Percentiles rank a stretch among this genome's conserved stretches.
Conservation (phyloP, 2,888 invertebrate genomes). For the Callyntrura sp. region DNA sequence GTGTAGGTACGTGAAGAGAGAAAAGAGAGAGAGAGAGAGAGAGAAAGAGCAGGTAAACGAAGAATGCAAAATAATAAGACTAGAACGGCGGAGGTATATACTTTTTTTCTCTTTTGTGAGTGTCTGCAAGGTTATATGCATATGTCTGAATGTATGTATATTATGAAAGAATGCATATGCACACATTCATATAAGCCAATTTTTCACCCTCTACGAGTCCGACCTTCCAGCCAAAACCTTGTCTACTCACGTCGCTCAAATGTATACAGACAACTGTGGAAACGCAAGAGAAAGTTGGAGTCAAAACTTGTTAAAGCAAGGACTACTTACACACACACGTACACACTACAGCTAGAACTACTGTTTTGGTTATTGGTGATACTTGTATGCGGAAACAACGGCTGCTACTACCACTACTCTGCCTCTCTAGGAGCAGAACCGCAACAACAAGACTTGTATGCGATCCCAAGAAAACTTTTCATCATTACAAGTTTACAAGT, state of each 20-base stretch:
- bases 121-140: neutral
- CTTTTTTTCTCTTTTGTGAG: conserved; percentile 15
- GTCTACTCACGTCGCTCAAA: conserved; percentile 17
- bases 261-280: conserved; percentile 45
- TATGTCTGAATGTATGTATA: neutral
- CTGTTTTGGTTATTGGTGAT: neutral
- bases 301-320: conserved; percentile 40
- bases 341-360: neutral
- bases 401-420: conserved; percentile 4
- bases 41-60: neutral
- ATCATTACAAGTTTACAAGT: neutral
- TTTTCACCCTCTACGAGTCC: too few species aligned
- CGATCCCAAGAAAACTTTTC: neutral
- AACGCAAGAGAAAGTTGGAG: conserved; percentile 29
- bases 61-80: neutral
- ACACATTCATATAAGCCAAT: neutral
- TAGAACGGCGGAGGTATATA: neutral
- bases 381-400: conserved; percentile 31
- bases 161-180: neutral
- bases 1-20: too few species aligned
- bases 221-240: neutral
- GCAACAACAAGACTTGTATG: neutral
- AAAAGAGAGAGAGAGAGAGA: too few species aligned
- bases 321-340: neutral
- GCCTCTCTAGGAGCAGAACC: neutral